A percentile compares a stretch with the other conserved stretches of the same genome.
Conservation (phyloP, 92 coral and sea anemone species). For the Umimayanthus chanpuru region DNA sequence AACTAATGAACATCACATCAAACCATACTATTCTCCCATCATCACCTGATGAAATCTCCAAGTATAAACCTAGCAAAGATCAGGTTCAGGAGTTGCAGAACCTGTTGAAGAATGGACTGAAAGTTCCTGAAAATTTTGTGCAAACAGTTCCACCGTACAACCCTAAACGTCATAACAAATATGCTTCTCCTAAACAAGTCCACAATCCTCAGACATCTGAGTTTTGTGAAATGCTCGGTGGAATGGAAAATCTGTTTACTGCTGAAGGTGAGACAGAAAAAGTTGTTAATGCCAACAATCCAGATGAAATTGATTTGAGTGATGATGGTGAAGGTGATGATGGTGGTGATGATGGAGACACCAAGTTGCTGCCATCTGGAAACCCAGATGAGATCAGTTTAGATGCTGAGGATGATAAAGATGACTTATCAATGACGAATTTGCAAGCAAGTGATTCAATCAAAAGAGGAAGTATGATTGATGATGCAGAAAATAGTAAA, state of each 20-base stretch:
- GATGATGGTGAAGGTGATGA: conserved; percentile 72
- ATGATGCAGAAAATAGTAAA: not conserved
- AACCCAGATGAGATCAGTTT: conserved; percentile 73
- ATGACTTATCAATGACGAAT: not conserved
- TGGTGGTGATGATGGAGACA: conserved; percentile 39
- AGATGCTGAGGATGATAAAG: conserved; percentile 40
- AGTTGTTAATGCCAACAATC: conserved; percentile 57
- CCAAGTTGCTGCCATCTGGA: not conserved
- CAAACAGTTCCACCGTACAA: conserved; percentile 73
- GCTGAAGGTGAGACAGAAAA: conserved; percentile 41
- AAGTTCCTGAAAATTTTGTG: conserved; percentile 79
- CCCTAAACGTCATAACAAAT: conserved; percentile 64
- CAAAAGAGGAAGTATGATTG: not conserved
- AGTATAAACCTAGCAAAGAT: conserved; percentile 67
- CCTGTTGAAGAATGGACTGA: conserved; percentile 58
- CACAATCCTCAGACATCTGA: conserved; percentile 82
- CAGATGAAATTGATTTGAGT: conserved; percentile 83
- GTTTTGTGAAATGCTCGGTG: conserved; percentile 75
- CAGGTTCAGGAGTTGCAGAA: conserved; percentile 60
- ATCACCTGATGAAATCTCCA: conserved; percentile 52
- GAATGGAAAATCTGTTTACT: conserved; percentile 73
- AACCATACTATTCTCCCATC: conserved; percentile 68
- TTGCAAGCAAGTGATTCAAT: not conserved
- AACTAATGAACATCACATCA: conserved; percentile 64
- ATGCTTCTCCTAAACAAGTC: conserved; percentile 37